Evolutionary conservation across 2,113 vertebrate species (phyloP).

Genomic region (Zapornia atra): DNA sequence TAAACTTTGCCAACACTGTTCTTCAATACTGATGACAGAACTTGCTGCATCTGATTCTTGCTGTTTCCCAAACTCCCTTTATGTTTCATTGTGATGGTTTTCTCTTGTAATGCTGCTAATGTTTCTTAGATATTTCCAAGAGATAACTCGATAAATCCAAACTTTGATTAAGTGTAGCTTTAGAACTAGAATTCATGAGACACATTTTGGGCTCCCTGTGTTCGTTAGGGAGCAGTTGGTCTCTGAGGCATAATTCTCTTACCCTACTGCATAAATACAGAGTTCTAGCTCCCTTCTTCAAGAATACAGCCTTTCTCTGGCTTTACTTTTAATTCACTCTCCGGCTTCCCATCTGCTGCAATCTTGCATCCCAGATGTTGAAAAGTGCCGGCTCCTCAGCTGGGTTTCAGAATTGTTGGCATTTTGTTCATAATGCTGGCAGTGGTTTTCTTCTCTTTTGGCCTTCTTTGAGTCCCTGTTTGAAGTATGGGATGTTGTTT

Average conservation of each 20-base stretch:
- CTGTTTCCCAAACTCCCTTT: not conserved
- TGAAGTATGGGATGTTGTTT: not conserved
- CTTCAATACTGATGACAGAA: not conserved
- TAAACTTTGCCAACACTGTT: constrained; percentile 8
- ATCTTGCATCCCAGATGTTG: constrained; percentile 25
- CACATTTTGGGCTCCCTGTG: not conserved
- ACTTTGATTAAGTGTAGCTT: not conserved
- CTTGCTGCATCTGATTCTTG: constrained; percentile 5
- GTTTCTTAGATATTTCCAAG: constrained; percentile 2
- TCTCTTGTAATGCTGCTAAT: not conserved
- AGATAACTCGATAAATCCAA: not conserved
- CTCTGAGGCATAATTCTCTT: not conserved
- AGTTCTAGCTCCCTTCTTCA: not conserved
- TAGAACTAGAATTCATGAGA: not conserved
- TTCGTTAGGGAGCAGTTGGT: not conserved
- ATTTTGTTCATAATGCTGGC: not conserved
- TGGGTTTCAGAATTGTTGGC: constrained; percentile 47
- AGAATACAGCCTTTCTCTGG: not conserved
- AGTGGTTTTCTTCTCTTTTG: not conserved
- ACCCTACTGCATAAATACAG: not conserved
- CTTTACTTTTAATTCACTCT: constrained; percentile 15
- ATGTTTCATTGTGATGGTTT: not conserved
- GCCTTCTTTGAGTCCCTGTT: not conserved
- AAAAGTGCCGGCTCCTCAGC: constrained; percentile 48
- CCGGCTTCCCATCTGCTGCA: constrained; percentile 9